Evolutionary conservation across 2,797 vertebrate genomes (phyloP), one percentile per base, ranked within the genome.

Genomic region (Helostoma temminkii): DNA sequence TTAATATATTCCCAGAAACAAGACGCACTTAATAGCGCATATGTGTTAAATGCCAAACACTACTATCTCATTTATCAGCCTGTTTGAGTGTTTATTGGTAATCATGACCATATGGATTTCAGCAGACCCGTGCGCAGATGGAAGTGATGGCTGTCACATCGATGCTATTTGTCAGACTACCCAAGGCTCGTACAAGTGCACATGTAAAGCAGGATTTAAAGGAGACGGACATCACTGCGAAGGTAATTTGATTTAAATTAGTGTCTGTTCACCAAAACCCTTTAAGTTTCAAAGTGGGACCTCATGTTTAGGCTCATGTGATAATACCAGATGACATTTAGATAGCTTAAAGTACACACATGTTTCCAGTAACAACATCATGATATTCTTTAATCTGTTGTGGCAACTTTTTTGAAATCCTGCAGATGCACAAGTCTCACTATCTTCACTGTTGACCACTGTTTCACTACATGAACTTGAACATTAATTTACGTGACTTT

Each of bases 101-200:
- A 63, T 72, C 52, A 5, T 75, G 59, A 69, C 21, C 18, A 3
- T 78, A 0, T 84, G 84, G 25, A 49, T 84, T 85, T 66, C 68
- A 94, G 92, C 94, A 90, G 98, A 99, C 39, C 95, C 96, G 28
- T 99, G 98, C 84, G 90, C 95, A 60, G 94, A 95, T 68, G 95
- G 95, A 66, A 95, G 95, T 57, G 97, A 99, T 76, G 95, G 95
- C 91, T 99, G 98, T 94, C 97, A 98, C 87, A 93, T 95, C 28
- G 95, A 98, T 81, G 98, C 98, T 43, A 94, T 99, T 93, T 99
- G 97, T 92, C 97, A 99, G 67, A 97, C 96, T 81, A 96, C 95
- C 22, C 95, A 91, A 22, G 92, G 93, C 76, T 96, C 96, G 7
- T 99, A 97, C 92, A 98, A 97, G 92, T 99, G 98, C 93, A 95